Evolutionary conservation across 2,888 invertebrate genomes (phyloP).

Genomic region (Scaptomyza caliginosa): DNA sequence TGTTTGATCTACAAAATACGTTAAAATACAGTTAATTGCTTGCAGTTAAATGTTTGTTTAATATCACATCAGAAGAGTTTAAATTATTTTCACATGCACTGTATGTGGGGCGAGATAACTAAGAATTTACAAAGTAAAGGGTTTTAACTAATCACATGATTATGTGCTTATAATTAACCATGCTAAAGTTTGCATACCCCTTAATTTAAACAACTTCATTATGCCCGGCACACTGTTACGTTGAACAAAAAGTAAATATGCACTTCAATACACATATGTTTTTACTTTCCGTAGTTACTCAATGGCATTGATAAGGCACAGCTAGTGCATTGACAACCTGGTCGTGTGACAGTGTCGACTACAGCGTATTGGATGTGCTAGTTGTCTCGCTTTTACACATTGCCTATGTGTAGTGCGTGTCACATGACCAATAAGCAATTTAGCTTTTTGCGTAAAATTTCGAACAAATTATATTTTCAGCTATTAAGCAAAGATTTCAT

Average conservation of each 20-base stretch:
- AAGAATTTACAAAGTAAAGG: background rate
- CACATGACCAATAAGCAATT: conserved; percentile 76
- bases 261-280: conserved; percentile 35
- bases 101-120: background rate
- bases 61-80: background rate
- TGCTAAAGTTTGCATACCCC: background rate
- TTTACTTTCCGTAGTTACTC: conserved; percentile 41
- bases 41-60: background rate
- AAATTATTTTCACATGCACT: background rate
- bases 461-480: conserved; percentile 10
- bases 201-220: background rate
- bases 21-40: background rate
- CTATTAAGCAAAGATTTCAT: background rate
- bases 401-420: conserved; percentile 63
- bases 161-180: background rate
- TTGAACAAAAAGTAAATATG: conserved; percentile 21
- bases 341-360: conserved; percentile 47
- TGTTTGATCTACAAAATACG: conserved; percentile 95
- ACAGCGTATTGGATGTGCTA: conserved; percentile 19
- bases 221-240: conserved; percentile 8
- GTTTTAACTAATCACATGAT: conserved; percentile 41
- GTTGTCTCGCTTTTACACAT: conserved; percentile 68
- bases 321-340: conserved; percentile 27
- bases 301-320: conserved; percentile 54
- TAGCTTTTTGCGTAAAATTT: conserved; percentile 39